These are phyloP conservation scores for Graptemys geographica DNA, from an alignment of 2,797 vertebrate genomes.

Conservation along the genomic window DNA sequence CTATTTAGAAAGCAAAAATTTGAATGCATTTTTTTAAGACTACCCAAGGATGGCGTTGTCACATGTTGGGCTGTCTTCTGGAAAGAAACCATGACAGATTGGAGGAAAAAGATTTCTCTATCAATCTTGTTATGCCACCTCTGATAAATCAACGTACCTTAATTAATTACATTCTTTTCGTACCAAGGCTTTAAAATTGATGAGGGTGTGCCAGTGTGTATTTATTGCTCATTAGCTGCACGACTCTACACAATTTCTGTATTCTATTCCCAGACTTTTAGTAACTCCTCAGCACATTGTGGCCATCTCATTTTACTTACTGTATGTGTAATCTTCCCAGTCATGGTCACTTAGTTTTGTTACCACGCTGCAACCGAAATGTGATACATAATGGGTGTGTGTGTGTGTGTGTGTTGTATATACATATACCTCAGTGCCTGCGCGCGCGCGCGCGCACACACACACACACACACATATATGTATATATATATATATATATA, in stretches of 20 bases:
- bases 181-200: slow-evolving; percentile 77
- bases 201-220: slow-evolving; percentile 77
- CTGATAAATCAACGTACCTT: slow-evolving; percentile 80
- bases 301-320: slow-evolving; percentile 72
- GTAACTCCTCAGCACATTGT: slow-evolving; percentile 4
- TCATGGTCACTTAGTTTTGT: slow-evolving; percentile 52
- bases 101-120: slow-evolving; percentile 74
- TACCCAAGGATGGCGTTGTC: neutral
- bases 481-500: too few relatives aligned
- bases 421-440: neutral
- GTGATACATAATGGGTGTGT: slow-evolving; percentile 26
- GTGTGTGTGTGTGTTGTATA: neutral
- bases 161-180: slow-evolving; percentile 82
- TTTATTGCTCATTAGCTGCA: slow-evolving; percentile 80
- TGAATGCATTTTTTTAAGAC: neutral
- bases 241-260: slow-evolving; percentile 45
- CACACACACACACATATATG: neutral
- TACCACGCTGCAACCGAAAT: slow-evolving; percentile 51
- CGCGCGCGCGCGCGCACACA: neutral
- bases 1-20: neutral
- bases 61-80: neutral
- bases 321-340: slow-evolving; percentile 46
- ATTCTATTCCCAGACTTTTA: slow-evolving; percentile 60
- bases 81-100: slow-evolving; percentile 48
- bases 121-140: slow-evolving; percentile 78